Evolutionary conservation across 2,797 vertebrate species (phyloP), one percentile per base, ranked within the genome.

Genomic region (Microcaecilia unicolor): DNA sequence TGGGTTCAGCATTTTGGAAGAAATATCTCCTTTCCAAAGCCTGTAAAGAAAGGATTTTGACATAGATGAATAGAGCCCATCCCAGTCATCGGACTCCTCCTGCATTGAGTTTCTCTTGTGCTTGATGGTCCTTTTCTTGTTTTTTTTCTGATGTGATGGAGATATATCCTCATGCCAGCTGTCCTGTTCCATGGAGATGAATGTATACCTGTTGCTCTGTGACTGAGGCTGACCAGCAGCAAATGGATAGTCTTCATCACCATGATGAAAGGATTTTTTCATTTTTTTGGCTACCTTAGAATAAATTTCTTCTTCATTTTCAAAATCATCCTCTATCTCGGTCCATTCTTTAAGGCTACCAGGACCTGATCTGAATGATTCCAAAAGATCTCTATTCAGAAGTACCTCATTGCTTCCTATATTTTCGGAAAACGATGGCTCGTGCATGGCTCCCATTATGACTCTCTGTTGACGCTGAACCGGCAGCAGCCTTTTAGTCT

Each of bases 1-100:
- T 25, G 90, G 91, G 33, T 73, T 88, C 53, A 99, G 69, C 92
- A 97, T 96, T 45, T 57, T 76, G 14, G 85, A 69, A 1, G 91
- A 93, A 25, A 86, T 85, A 1, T 80, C 77, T 9, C 94, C 96
- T 43, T 74, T 83, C 94, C 96, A 97, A 37, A 97, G 72, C 29
- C 77, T 81, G 51, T 84, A 84, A 24, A 95, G 80, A 56, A 95
- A 78, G 2, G 87, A 88, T 50, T 78, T 81, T 2, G 90, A 89
- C 74, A 85, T 90, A 28, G 87, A 83, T 49, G 88, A 81, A 45
- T 84, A 86, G 21, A 86, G 76, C 41, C 86, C 81, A 51, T 91
- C 88, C 49, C 75, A 58, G 3, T 87, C 80, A 6, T 79, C 67
- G 5, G 64, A 84, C 26, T 80, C 77, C 1, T 64, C 78, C 7